Evolutionary conservation across 2,888 invertebrate species (phyloP).

Genomic region (Scaptodrosophila latifasciaeformis): DNA sequence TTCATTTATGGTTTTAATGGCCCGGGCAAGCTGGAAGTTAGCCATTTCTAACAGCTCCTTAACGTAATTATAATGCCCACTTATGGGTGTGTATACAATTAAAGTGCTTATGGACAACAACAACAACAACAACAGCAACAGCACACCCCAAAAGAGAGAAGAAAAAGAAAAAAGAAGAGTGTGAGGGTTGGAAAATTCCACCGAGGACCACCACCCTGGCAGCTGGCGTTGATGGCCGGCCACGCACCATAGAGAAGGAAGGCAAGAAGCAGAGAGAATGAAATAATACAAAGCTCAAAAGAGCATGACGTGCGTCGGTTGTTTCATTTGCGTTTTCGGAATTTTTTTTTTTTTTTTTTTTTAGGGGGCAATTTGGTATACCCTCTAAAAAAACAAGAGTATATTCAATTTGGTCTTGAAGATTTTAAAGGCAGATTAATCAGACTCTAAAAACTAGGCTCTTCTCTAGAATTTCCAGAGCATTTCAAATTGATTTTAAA

Average conservation of each 20-base stretch:
- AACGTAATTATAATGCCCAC: constrained; percentile 56
- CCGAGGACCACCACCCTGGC: constrained; percentile 61
- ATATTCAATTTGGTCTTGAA: too few species aligned
- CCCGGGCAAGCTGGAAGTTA: constrained; percentile 42
- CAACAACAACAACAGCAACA: too few species aligned
- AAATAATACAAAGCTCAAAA: constrained; percentile 32
- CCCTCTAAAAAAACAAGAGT: constrained; percentile 1
- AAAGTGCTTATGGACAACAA: constrained; percentile 40
- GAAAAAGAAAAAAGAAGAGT: constrained; percentile 7
- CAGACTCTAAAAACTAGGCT: too few species aligned
- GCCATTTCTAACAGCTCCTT: constrained; percentile 56
- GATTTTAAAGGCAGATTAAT: too few species aligned
- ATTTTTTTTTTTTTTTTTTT: constrained; percentile 44
- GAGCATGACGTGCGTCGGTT: constrained; percentile 44
- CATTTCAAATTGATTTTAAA: too few species aligned
- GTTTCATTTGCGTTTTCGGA: constrained; percentile 57
- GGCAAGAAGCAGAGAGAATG: too few species aligned
- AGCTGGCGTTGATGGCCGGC: constrained; percentile 25
- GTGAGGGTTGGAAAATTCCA: too few species aligned
- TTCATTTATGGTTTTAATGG: constrained; percentile 37
- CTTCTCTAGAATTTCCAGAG: too few species aligned
- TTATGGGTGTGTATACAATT: constrained; percentile 48
- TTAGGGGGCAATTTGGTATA: constrained; percentile 18
- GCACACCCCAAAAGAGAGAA: neutral
- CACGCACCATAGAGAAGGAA: constrained; percentile 38